Conservation (phyloP, 2,888 invertebrate species). For the Notodonta dromedarius region DNA sequence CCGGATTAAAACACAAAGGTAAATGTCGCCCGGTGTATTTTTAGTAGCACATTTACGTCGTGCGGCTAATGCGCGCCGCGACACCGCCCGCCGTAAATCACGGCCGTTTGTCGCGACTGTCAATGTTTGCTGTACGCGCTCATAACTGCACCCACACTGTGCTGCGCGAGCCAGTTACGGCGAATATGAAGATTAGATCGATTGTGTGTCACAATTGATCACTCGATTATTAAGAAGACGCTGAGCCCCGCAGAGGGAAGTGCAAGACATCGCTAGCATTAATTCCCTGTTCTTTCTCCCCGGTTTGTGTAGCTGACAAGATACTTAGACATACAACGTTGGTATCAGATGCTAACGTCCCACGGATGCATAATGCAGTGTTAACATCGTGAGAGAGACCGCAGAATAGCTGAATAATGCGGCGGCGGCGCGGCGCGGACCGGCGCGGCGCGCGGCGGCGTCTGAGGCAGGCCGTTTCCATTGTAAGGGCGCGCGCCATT, state of each 20-base stretch:
- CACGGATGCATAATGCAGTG: too few relatives aligned
- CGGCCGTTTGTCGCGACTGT: constrained; percentile 33
- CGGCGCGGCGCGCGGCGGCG: neutral
- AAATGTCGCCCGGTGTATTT: constrained; percentile 63
- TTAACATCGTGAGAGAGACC: neutral
- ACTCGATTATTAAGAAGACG: too few relatives aligned
- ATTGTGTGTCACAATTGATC: neutral
- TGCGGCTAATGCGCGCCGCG: constrained; percentile 46
- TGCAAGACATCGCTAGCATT: too few relatives aligned
- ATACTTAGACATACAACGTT: too few relatives aligned
- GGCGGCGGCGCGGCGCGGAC: too few relatives aligned
- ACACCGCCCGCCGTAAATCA: constrained; percentile 40
- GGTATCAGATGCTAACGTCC: too few relatives aligned
- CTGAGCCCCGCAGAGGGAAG: too few relatives aligned
- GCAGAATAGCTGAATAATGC: neutral
- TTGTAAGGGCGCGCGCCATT: neutral
- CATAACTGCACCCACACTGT: neutral
- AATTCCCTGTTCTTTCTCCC: too few relatives aligned
- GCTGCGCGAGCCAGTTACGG: neutral
- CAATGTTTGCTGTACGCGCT: neutral
- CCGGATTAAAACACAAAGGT: constrained; percentile 64
- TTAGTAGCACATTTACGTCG: constrained; percentile 49
- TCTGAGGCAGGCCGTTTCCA: neutral
- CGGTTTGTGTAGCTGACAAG: too few relatives aligned
- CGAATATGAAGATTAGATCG: neutral